Percentiles rank a stretch among this genome's conserved stretches.
phyloP scores from a whole-genome alignment of 2,888 invertebrate species.

The Ethmia dodecea region DNA sequence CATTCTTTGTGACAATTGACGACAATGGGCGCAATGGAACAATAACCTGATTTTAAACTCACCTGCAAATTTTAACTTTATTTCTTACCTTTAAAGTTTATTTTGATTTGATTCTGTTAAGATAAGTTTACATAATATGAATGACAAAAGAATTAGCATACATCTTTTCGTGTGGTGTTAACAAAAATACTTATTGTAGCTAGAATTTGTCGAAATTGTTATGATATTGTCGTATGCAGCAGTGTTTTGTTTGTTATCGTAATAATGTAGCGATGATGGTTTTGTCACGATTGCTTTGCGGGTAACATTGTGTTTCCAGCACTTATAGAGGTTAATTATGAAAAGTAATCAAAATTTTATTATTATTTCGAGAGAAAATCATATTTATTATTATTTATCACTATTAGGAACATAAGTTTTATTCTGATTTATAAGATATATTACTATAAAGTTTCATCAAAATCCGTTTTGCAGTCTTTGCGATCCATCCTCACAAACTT shows the following conservation, averaged over 20 bases:
- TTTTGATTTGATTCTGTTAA: slow-evolving; percentile 1
- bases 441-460: no score
- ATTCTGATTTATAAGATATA: no score
- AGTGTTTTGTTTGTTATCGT: slow-evolving; percentile 24
- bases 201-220: slow-evolving; percentile 32
- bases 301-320: neutral
- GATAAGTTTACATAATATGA: slow-evolving; percentile 19
- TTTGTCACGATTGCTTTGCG: slow-evolving; percentile 35
- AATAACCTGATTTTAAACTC: slow-evolving; percentile 16
- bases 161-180: slow-evolving; percentile 38
- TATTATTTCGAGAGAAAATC: no score
- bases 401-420: no score
- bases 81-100: neutral
- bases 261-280: slow-evolving; percentile 26
- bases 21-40: slow-evolving; percentile 27
- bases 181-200: slow-evolving; percentile 32
- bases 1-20: slow-evolving; percentile 44
- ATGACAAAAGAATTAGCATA: slow-evolving; percentile 33
- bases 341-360: no score
- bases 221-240: slow-evolving; percentile 43
- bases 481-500: no score
- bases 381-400: no score
- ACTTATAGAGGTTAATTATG: no score
- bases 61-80: neutral
- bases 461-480: no score